phyloP scores from a whole-genome alignment of 2,888 invertebrate species.

The Lucinisca nassula region DNA sequence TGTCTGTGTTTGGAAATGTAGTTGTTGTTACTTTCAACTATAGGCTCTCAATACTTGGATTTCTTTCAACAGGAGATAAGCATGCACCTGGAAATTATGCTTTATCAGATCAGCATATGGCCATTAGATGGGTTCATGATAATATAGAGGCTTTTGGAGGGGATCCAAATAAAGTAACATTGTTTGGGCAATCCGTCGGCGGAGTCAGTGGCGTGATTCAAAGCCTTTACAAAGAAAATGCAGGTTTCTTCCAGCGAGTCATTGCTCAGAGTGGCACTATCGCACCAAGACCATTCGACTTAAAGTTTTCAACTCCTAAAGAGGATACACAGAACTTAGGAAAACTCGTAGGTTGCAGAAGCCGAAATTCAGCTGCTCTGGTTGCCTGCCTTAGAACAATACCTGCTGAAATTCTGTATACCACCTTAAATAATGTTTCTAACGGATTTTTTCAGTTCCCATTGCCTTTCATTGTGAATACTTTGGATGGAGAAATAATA shows the following conservation, averaged over 20 bases:
- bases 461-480: slow-evolving; percentile 92
- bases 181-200: neutral
- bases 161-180: neutral
- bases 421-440: slow-evolving; percentile 34
- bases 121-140: slow-evolving; percentile 3
- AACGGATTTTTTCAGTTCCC: slow-evolving; percentile 39
- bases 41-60: neutral
- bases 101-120: neutral
- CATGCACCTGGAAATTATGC: neutral
- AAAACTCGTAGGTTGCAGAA: neutral
- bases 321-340: neutral
- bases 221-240: neutral
- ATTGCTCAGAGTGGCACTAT: neutral
- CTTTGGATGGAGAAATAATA: slow-evolving; percentile 95
- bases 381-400: slow-evolving; percentile 58
- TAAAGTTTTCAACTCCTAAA: neutral
- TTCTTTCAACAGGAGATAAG: neutral
- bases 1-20: neutral
- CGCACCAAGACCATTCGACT: neutral
- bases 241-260: neutral
- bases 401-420: slow-evolving; percentile 30
- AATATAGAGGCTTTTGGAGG: neutral
- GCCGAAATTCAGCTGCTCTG: slow-evolving; percentile 2
- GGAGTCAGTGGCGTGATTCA: neutral
- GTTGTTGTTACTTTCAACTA: slow-evolving; percentile 5